These are phyloP conservation scores for Elysia crispata DNA, from an alignment of 2,888 invertebrate genomes.

Conservation along the genomic window DNA sequence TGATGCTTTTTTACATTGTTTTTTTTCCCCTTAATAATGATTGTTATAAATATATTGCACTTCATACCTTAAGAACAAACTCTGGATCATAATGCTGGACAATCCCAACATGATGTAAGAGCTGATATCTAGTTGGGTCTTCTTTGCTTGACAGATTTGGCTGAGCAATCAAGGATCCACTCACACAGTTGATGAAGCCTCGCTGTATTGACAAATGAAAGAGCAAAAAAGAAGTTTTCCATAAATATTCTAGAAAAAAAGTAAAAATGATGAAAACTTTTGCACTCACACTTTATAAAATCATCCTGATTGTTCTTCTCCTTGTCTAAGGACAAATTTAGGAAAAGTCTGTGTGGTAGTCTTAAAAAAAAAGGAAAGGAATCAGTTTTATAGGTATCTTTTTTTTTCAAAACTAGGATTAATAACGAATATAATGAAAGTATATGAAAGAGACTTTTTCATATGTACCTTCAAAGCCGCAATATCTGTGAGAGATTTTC, in stretches of 20 bases:
- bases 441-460: background rate
- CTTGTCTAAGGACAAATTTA: background rate
- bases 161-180: constrained; percentile 73
- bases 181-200: constrained; percentile 69
- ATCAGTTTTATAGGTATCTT: too few species aligned
- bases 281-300: background rate
- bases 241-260: background rate
- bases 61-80: constrained; percentile 77
- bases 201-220: constrained; percentile 58
- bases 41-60: background rate
- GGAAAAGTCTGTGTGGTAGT: background rate
- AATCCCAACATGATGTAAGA: constrained; percentile 64
- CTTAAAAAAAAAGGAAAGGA: too few species aligned
- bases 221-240: background rate
- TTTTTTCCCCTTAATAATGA: background rate
- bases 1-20: background rate
- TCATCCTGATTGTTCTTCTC: background rate
- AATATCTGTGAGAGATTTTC: constrained; percentile 60
- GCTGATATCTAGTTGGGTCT: constrained; percentile 64
- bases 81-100: constrained; percentile 76
- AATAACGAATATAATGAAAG: too few species aligned
- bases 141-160: constrained; percentile 71
- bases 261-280: background rate
- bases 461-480: constrained; percentile 64
- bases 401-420: too few species aligned